These are phyloP conservation scores for Microplitis mediator DNA, from an alignment of 1,140 invertebrate species.

Conservation along the genomic window DNA sequence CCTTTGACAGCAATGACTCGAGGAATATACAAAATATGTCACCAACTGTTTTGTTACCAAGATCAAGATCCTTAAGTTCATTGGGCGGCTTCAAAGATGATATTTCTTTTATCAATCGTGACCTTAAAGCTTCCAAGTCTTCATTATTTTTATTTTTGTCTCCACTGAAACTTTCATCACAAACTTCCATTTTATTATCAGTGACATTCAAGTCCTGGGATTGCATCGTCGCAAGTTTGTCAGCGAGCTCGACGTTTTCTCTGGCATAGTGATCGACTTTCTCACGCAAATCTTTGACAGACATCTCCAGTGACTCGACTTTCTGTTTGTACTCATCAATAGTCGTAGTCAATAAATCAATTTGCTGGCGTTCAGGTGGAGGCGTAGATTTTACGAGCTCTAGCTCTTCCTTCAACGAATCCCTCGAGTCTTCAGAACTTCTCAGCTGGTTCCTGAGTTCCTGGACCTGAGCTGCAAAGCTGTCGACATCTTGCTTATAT, in stretches of 20 bases:
- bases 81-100: constrained; percentile 33
- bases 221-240: constrained; percentile 37
- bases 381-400: background rate
- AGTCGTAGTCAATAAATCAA: background rate
- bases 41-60: constrained; percentile 33
- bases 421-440: background rate
- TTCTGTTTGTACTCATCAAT: constrained; percentile 14
- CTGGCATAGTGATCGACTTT: constrained; percentile 26
- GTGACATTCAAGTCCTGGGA: background rate
- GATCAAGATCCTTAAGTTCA: constrained; percentile 26
- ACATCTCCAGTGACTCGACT: background rate
- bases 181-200: background rate
- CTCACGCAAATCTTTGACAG: background rate
- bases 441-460: background rate
- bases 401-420: background rate
- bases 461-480: background rate
- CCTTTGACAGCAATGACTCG: constrained; percentile 45
- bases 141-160: constrained; percentile 29
- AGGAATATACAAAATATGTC: constrained; percentile 45
- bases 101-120: constrained; percentile 49
- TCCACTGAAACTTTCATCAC: constrained; percentile 11
- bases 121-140: constrained; percentile 38
- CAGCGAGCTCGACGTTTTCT: constrained; percentile 42
- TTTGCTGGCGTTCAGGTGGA: background rate
- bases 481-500: background rate